phyloP scores from a whole-genome alignment of 1,140 invertebrate species.

The Drosophila teissieri region DNA sequence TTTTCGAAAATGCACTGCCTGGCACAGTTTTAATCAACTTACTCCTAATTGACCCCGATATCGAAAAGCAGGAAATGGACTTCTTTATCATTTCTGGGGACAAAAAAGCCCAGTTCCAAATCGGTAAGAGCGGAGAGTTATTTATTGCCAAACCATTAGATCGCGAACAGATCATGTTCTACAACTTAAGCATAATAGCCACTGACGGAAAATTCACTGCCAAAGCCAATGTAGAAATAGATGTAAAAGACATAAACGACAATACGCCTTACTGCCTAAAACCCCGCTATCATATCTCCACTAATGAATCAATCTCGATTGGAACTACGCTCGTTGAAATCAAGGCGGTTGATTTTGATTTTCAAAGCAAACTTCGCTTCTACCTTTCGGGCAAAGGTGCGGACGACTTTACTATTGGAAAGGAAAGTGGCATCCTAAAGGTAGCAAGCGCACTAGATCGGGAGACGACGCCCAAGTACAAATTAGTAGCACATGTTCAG shows the following conservation, averaged over 20 bases:
- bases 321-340: slow-evolving; percentile 91
- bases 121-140: slow-evolving; percentile 91
- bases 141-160: slow-evolving; percentile 91
- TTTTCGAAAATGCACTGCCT: slow-evolving; percentile 92
- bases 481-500: slow-evolving; percentile 91
- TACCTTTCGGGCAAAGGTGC: slow-evolving; percentile 91
- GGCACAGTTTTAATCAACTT: slow-evolving; percentile 91
- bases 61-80: slow-evolving; percentile 87
- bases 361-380: slow-evolving; percentile 90
- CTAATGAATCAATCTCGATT: slow-evolving; percentile 90
- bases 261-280: slow-evolving; percentile 92
- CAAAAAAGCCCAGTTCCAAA: slow-evolving; percentile 90
- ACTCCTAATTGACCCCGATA: slow-evolving; percentile 89
- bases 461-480: slow-evolving; percentile 89
- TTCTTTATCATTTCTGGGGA: slow-evolving; percentile 93
- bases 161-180: slow-evolving; percentile 89
- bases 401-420: slow-evolving; percentile 92
- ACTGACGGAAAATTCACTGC: slow-evolving; percentile 94
- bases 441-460: slow-evolving; percentile 91
- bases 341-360: slow-evolving; percentile 92
- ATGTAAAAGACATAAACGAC: slow-evolving; percentile 95
- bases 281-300: slow-evolving; percentile 89
- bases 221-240: slow-evolving; percentile 88
- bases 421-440: slow-evolving; percentile 90
- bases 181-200: slow-evolving; percentile 90